Evolutionary conservation across 2,797 vertebrate genomes (phyloP), one percentile per base, ranked within the genome.

Genomic region (Danio tinwini): DNA sequence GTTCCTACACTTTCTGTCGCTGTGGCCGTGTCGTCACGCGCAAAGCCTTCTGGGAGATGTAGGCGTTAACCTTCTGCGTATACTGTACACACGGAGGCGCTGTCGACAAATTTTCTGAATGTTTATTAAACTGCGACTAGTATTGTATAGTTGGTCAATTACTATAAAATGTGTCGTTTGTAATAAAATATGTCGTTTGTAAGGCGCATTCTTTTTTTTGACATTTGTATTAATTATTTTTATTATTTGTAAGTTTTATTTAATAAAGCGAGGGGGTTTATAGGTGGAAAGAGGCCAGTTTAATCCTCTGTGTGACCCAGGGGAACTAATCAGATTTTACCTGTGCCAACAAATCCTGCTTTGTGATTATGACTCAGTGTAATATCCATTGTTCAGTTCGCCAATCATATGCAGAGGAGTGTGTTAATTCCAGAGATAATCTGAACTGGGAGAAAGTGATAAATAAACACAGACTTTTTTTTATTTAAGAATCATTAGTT

Each of bases 1-100:
- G 65, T 55, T 58, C 37, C 5, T 49, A 59, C 67, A 81, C 85
- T 86, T 86, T 81, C 83, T 75, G 63, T 81, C 76, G 40, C 47
- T 44, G 40, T 13, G 29, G 44, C 7, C 5, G 53, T 52, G 67
- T 78, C 85, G 61, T 80, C 39, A 50, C 56, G 19, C 62, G 58
- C 53, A 12, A 16, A 3, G 52, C 2, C 72, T 82, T 74, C 42
- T 82, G 83, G 83, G 81, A 64, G 29, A 63, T n/a, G 81, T 72
- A 77, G 55, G 17, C 10, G 6, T 7, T 4, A 1, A 12, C 8
- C 5, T 17, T 29, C 6, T 21, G 16, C 29, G 37, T 5, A 13
- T 1, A 17, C 10, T 1, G 8, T 63, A 67, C 84, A 70, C 68
- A 6, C 1, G 73, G 55, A 39, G 76, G 73, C 72, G 50, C 45